phyloP scores from a whole-genome alignment of 2,113 vertebrate species.

The Entelurus aequoreus region DNA sequence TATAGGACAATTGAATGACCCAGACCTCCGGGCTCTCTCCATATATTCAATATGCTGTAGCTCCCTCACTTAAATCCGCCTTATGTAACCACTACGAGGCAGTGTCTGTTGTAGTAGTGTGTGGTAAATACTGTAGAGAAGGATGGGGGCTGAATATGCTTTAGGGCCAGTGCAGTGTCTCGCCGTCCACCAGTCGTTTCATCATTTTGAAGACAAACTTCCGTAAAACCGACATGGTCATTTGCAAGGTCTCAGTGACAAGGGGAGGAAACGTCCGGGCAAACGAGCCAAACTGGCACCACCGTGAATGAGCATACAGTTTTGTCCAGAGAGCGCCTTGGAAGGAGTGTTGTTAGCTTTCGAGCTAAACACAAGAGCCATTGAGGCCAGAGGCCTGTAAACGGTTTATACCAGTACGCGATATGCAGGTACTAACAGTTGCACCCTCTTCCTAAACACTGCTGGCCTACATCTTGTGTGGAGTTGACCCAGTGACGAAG shows the following conservation, averaged over 20 bases:
- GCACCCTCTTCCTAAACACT: conserved; percentile 18
- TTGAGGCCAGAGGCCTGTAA: conserved; percentile 32
- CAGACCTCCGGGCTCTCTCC: conserved; percentile 45
- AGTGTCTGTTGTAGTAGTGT: no score
- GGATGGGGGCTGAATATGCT: no score
- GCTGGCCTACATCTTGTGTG: not conserved
- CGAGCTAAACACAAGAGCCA: conserved; percentile 28
- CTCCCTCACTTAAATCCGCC: no score
- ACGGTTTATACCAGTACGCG: conserved; percentile 38
- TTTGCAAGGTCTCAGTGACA: not conserved
- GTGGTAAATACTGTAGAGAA: no score
- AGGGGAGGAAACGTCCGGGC: conserved; percentile 20
- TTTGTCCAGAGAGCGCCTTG: conserved; percentile 7
- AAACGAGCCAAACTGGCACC: not conserved
- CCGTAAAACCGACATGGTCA: not conserved
- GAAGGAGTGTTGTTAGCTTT: conserved; percentile 27
- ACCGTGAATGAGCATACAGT: not conserved
- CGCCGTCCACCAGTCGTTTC: not conserved
- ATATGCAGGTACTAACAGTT: conserved; percentile 26
- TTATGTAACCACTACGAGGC: no score
- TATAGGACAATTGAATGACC: conserved; percentile 55
- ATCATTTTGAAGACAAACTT: not conserved
- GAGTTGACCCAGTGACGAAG: not conserved
- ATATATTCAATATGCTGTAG: conserved; percentile 15
- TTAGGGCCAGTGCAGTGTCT: not conserved